A percentile compares a stretch with the other conserved stretches of the same genome.
phyloP scores from a whole-genome alignment of 2,797 vertebrate genomes.

The Takifugu rubripes region DNA sequence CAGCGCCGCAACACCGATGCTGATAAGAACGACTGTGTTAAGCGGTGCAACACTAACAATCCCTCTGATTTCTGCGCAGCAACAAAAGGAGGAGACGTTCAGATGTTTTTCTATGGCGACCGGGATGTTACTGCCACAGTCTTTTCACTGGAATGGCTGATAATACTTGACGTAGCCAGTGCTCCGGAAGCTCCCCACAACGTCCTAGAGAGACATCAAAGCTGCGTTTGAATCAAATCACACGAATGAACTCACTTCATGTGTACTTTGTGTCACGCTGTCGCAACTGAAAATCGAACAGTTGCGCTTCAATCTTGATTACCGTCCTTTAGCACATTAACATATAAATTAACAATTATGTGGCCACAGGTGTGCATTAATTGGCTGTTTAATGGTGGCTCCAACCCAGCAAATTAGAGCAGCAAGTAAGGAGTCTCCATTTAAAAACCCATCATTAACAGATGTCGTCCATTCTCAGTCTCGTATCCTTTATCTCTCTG shows the following conservation, averaged over 20 bases:
- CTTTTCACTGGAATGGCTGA: conserved; percentile 10
- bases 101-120: too few relatives aligned
- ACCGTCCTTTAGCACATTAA: conserved; percentile 35
- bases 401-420: conserved; percentile 37
- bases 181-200: conserved; percentile 4
- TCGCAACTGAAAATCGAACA: conserved; percentile 1
- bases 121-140: not conserved
- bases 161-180: conserved; percentile 7
- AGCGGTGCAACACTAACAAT: conserved; percentile 2
- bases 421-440: conserved; percentile 23
- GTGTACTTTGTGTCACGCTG: too few relatives aligned
- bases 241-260: too few relatives aligned
- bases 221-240: too few relatives aligned
- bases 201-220: not conserved
- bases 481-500: conserved; percentile 5
- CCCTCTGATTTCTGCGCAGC: too few relatives aligned
- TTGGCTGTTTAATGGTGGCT: conserved; percentile 42
- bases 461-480: conserved; percentile 42
- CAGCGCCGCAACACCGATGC: conserved; percentile 15
- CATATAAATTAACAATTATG: conserved; percentile 52
- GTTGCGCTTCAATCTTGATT: conserved; percentile 4
- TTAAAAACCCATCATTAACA: conserved; percentile 53
- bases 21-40: conserved; percentile 16
- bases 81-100: too few relatives aligned
- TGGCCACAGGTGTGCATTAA: conserved; percentile 55